Evolutionary conservation across 2,888 invertebrate species (phyloP), one percentile per base, ranked within the genome.

Genomic region (Leucoma salicis): DNA sequence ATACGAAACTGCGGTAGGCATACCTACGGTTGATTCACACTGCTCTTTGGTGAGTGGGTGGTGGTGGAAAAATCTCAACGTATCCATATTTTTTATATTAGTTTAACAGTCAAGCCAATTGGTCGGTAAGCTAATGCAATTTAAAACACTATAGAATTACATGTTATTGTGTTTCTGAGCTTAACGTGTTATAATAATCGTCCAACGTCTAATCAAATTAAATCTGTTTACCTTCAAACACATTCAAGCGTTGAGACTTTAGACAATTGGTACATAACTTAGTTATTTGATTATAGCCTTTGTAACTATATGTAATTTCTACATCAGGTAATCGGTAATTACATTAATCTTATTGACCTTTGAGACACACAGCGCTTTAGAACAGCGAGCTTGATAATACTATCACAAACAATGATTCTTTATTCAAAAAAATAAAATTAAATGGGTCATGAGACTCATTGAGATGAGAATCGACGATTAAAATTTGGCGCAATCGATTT

Each of bases 251-350:
- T 39, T 36, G 46, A 61, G n/a, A 66, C 58, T 57, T 60, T 56
- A 62, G 59, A 63, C 56, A 51, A 39, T 38, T 36, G 39, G 44
- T 49, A 18, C 53, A 46, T 53, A 43, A 53, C 53, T 42, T 38
- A 21, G 33, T 42, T 13, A 29, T 54, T 48, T 35, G 39, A 57
- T 56, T 58, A 54, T 39, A 48, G 52, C 55, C 55, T 56, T 43
- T 48, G 27, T 29, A 31, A 28, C 16, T 43, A 31, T 49, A 29
- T 40, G 35, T 46, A 34, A 49, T 55, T 50, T 41, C 34, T 46
- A 52, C 40, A 54, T 48, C 49, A 41, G 27, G 29, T 42, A 31
- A 60, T 56, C 34, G 34, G 36, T 46, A 37, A 37, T 49, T 44
- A 54, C 25, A 33, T 39, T 45, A 39, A 28, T 24, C 32, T 11